Conservation (phyloP, 37 sponge, comb jelly and placozoan genomes). For the Aplysina aerophoba region DNA sequence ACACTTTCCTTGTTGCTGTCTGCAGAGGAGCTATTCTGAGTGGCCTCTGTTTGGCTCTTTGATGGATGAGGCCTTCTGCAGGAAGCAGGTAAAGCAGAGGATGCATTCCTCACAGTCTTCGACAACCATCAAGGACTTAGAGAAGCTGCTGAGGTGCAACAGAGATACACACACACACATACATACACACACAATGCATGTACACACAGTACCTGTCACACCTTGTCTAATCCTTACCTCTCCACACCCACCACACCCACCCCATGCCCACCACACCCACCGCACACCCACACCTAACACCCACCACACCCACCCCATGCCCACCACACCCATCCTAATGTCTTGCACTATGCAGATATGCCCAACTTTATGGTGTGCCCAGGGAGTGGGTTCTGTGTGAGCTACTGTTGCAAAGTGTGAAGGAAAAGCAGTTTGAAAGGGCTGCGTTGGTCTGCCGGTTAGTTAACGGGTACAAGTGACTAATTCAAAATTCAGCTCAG, state of each 20-base stretch:
- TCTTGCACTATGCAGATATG: background rate
- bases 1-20: too few species aligned
- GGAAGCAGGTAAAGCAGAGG: background rate
- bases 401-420: background rate
- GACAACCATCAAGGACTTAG: background rate
- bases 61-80: background rate
- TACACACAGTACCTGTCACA: background rate
- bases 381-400: background rate
- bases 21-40: background rate
- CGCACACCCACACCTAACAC: too few species aligned
- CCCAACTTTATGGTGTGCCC: background rate
- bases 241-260: too few species aligned
- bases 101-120: background rate
- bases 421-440: background rate
- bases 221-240: too few species aligned
- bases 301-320: too few species aligned
- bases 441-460: background rate
- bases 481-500: background rate
- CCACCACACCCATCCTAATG: too few species aligned
- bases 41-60: background rate
- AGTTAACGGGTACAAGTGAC: background rate
- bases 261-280: too few species aligned
- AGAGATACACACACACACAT: constrained; percentile 18
- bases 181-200: constrained; percentile 15
- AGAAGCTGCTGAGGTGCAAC: constrained; percentile 1